These are phyloP conservation scores for Crax fasciolata DNA, from an alignment of 2,797 vertebrate species.

Conservation along the genomic window DNA sequence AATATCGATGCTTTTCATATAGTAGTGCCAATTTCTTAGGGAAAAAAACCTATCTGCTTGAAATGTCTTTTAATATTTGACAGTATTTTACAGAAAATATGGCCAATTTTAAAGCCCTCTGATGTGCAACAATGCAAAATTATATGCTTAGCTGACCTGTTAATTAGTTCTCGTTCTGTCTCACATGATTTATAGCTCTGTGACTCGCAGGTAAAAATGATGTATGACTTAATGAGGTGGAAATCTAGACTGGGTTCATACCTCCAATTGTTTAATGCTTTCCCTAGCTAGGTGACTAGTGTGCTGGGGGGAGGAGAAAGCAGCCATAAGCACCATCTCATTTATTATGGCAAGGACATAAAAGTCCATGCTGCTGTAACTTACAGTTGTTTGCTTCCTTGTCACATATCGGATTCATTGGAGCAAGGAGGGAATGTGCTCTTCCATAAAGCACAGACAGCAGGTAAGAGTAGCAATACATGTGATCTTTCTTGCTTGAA, in stretches of 20 bases:
- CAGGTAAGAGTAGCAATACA: neutral
- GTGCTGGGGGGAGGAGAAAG: conserved; percentile 36
- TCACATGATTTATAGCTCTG: conserved; percentile 81
- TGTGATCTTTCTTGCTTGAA: neutral
- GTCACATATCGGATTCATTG: neutral
- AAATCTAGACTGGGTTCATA: conserved; percentile 64
- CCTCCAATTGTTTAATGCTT: conserved; percentile 55
- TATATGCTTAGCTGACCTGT: conserved; percentile 79
- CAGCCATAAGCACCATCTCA: neutral
- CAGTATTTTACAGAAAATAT: conserved; percentile 56
- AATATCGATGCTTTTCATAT: neutral
- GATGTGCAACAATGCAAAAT: conserved; percentile 72
- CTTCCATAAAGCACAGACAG: conserved; percentile 16
- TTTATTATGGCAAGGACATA: conserved; percentile 34
- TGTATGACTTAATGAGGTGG: conserved; percentile 81
- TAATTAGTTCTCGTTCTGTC: conserved; percentile 85
- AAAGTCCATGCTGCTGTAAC: conserved; percentile 11
- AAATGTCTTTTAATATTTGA: conserved; percentile 67
- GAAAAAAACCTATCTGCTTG: conserved; percentile 29
- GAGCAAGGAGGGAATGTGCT: neutral
- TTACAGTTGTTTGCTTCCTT: conserved; percentile 51
- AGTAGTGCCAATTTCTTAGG: neutral
- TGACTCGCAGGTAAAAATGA: conserved; percentile 79
- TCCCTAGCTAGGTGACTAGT: conserved; percentile 45
- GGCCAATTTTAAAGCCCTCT: conserved; percentile 46